phyloP scores from a whole-genome alignment of 2,113 vertebrate species.

The Epinephelus lanceolatus region DNA sequence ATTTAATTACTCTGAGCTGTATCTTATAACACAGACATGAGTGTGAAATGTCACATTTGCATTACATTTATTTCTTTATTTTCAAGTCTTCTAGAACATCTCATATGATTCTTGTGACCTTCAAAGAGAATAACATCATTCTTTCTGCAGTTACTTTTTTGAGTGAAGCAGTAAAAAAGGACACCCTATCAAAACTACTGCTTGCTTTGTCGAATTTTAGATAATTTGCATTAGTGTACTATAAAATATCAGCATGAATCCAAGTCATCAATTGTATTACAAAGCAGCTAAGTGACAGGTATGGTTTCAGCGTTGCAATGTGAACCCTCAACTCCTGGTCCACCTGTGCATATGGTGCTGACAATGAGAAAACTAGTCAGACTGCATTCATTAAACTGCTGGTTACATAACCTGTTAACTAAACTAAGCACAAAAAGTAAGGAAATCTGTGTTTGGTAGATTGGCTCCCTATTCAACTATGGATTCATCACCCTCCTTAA shows the following conservation, averaged over 20 bases:
- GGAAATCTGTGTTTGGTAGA: no score
- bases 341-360: not conserved
- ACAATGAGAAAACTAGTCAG: constrained; percentile 2
- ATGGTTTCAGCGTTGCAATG: not conserved
- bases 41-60: constrained; percentile 44
- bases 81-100: not conserved
- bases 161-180: not conserved
- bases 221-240: not conserved
- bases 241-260: not conserved
- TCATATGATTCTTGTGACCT: not conserved
- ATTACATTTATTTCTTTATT: constrained; percentile 17
- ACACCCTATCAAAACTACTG: not conserved
- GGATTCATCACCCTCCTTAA: no score
- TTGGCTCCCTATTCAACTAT: no score
- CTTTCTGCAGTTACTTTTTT: not conserved
- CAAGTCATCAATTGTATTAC: not conserved
- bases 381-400: constrained; percentile 16
- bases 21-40: constrained; percentile 6
- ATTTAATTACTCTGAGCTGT: not conserved
- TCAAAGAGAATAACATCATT: not conserved
- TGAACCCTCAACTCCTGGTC: not conserved
- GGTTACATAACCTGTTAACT: constrained; percentile 2
- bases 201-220: not conserved
- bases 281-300: not conserved
- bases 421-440: no score